These are phyloP conservation scores for Tipula lateralis DNA, from an alignment of 2,888 invertebrate genomes.

Conservation along the genomic window DNA sequence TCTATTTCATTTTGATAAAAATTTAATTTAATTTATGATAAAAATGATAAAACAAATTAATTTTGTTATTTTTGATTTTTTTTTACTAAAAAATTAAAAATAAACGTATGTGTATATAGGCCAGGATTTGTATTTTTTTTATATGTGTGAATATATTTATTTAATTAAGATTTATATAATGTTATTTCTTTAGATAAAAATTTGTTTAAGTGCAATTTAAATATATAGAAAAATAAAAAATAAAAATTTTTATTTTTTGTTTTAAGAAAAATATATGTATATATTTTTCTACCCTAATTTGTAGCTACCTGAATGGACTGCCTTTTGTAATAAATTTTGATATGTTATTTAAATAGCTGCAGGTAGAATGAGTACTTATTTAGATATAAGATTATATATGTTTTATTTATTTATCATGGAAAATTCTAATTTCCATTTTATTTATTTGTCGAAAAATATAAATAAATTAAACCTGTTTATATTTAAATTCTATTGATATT, in stretches of 20 bases:
- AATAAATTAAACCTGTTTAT: constrained; percentile 24
- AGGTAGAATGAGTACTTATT: constrained; percentile 24
- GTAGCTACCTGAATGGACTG: constrained; percentile 1
- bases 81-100: neutral
- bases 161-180: neutral
- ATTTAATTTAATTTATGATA: constrained; percentile 3
- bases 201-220: constrained; percentile 11
- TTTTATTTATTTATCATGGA: neutral
- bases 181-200: neutral
- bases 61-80: neutral
- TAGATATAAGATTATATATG: neutral
- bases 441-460: neutral
- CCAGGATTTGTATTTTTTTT: constrained; percentile 3
- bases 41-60: constrained; percentile 24
- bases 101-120: neutral
- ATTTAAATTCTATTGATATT: neutral
- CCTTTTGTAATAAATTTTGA: constrained; percentile 24
- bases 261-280: constrained; percentile 11
- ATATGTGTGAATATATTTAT: neutral
- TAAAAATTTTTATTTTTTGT: constrained; percentile 7
- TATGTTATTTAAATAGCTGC: constrained; percentile 19
- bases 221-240: constrained; percentile 2
- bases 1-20: constrained; percentile 3
- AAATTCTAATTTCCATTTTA: neutral
- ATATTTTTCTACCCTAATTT: constrained; percentile 24